Percentiles rank a stretch among this genome's conserved stretches.
These are phyloP conservation scores for Bubalus kerabau DNA, from an alignment of 2,113 vertebrate genomes.

Conservation along the genomic window DNA sequence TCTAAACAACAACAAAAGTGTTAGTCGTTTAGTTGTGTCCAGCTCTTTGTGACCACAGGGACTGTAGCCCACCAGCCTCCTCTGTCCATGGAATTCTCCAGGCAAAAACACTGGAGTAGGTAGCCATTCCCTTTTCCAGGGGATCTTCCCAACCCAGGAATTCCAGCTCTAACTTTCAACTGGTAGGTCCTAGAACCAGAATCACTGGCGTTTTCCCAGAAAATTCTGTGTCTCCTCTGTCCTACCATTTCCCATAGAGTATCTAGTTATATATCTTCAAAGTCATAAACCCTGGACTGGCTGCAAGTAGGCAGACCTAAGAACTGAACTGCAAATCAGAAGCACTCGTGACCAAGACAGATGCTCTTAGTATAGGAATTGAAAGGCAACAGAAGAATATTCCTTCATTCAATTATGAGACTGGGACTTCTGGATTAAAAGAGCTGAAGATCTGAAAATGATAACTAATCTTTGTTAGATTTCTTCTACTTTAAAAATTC, in stretches of 20 bases:
- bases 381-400: accelerated
- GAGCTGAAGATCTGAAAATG: neutral
- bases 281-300: neutral
- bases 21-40: neutral
- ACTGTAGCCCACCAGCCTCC: neutral
- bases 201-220: neutral
- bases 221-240: neutral
- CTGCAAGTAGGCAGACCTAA: neutral
- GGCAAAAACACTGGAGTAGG: neutral
- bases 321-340: neutral
- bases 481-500: neutral
- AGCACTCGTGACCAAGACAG: neutral
- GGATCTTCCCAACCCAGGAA: neutral
- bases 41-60: neutral
- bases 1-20: neutral
- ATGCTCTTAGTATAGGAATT: neutral
- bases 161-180: neutral
- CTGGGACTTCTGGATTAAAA: neutral
- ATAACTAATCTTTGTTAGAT: neutral
- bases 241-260: neutral
- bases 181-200: neutral
- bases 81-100: neutral
- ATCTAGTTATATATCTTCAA: neutral
- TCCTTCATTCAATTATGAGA: neutral
- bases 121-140: neutral